Evolutionary conservation across 2,888 invertebrate species (phyloP), one percentile per base, ranked within the genome.

Genomic region (Dynastes maya): DNA sequence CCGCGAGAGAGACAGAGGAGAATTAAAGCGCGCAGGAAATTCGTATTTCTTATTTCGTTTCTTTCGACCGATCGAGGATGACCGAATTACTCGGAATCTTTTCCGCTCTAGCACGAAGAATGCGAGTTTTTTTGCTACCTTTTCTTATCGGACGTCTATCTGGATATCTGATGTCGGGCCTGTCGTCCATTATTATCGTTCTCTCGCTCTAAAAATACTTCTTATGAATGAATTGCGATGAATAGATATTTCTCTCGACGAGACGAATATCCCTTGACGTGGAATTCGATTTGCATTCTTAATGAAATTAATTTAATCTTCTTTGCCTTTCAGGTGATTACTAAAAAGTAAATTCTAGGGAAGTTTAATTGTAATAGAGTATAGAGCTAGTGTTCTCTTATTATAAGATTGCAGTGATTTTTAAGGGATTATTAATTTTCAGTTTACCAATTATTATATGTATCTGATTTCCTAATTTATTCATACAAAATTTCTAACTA

Each of bases 41-140:
- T 37, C 64, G 6, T 16, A 11, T 64, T 37, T 37, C 64, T 37
- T 64, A 64, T 64, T 64, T 64, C 64, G 40, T 13, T 64, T 16
- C 64, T 8, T 16, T 8, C 55, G 55, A 1, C 11, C 11, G 45
- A 45, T 22, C n/a, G 22, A 27, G 5, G 22, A 58, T 58, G 55
- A 1, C 55, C 22, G 27, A 58, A 16, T 22, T n/a, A 58, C 22
- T 58, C 55, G 55, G 22, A 58, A 58, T 58, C 55, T 58, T 58
- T 22, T 22, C 55, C 8, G 45, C 11, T 45, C 45, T 37, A 37
- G 22, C 55, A 16, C 8, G 13, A 55, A 58, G 16, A 58, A 58
- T 6, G n/a, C 5, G 16, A 8, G 3, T 22, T 22, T 58, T 58
- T 8, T 58, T 58, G 22, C 1, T 16, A 58, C 45, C 22, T 58